A percentile compares a stretch with the other conserved stretches of the same genome.
Conservation (phyloP, 2,113 vertebrate species). For the Siniperca knerii region DNA sequence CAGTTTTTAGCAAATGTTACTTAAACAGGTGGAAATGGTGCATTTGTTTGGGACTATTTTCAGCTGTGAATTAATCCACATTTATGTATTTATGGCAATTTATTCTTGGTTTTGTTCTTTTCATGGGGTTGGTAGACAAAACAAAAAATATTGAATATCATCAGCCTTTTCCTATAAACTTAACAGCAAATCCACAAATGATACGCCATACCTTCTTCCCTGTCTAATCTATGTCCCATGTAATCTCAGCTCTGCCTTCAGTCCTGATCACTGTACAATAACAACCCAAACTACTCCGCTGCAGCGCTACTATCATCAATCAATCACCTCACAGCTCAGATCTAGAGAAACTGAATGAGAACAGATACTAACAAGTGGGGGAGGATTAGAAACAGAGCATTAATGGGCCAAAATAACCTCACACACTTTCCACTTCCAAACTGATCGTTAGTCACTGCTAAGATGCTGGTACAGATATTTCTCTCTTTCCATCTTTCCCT, state of each 20-base stretch:
- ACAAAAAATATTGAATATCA: not conserved
- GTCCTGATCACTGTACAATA: constrained; percentile 26
- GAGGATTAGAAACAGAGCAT: constrained; percentile 2
- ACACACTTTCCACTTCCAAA: constrained; percentile 28
- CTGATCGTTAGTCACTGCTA: constrained; percentile 23
- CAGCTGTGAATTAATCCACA: no score
- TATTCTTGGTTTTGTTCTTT: no score
- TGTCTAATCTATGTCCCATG: constrained; percentile 10
- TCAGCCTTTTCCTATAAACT: not conserved
- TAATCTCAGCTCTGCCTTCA: constrained; percentile 5
- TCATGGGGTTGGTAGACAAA: no score
- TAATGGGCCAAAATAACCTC: not conserved
- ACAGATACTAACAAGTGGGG: constrained; percentile 6
- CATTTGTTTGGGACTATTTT: no score
- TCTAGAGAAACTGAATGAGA: constrained; percentile 32
- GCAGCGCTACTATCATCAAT: constrained; percentile 41
- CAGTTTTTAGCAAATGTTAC: no score
- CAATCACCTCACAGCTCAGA: constrained; percentile 44
- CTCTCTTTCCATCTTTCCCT: not conserved
- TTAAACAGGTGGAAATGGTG: no score
- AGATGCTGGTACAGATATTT: constrained; percentile 32
- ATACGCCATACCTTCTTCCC: constrained; percentile 1
- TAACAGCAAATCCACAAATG: constrained; percentile 1
- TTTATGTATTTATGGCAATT: no score
- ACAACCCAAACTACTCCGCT: constrained; percentile 17